Evolutionary conservation across 2,888 invertebrate species (phyloP).

Genomic region (Cacoxenus indagator): DNA sequence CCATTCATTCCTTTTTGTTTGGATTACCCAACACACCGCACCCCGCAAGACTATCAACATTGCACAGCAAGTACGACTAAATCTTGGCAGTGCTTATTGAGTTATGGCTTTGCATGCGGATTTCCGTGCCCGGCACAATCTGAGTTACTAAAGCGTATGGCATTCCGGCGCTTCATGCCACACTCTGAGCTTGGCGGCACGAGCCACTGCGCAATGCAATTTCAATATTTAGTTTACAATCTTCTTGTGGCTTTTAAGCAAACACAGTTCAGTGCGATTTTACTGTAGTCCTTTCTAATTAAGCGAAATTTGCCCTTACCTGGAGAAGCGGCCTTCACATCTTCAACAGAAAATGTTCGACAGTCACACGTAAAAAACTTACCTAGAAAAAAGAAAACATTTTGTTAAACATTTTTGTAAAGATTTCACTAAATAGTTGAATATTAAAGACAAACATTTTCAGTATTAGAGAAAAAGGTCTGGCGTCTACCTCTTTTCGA

Average conservation of each 20-base stretch:
- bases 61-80: slow-evolving; percentile 11
- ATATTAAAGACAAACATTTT: neutral
- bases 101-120: slow-evolving; percentile 62
- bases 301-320: slow-evolving; percentile 4
- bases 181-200: no score
- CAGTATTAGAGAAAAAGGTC: no score
- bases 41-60: slow-evolving; percentile 16
- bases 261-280: neutral
- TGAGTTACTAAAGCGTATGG: neutral
- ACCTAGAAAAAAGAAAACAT: slow-evolving; percentile 5
- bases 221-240: neutral
- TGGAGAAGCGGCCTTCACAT: neutral
- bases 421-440: neutral
- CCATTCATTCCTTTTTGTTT: slow-evolving; percentile 31
- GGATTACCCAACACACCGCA: neutral
- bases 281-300: neutral
- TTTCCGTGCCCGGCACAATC: slow-evolving; percentile 40
- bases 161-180: no score
- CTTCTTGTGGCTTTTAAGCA: neutral
- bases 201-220: neutral
- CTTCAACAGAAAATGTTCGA: neutral
- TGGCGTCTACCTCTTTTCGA: no score
- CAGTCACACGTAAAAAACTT: slow-evolving; percentile 4
- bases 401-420: neutral
- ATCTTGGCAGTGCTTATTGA: slow-evolving; percentile 48